Evolutionary conservation across 2,113 vertebrate species (phyloP).

Genomic region (Toxostoma redivivum): DNA sequence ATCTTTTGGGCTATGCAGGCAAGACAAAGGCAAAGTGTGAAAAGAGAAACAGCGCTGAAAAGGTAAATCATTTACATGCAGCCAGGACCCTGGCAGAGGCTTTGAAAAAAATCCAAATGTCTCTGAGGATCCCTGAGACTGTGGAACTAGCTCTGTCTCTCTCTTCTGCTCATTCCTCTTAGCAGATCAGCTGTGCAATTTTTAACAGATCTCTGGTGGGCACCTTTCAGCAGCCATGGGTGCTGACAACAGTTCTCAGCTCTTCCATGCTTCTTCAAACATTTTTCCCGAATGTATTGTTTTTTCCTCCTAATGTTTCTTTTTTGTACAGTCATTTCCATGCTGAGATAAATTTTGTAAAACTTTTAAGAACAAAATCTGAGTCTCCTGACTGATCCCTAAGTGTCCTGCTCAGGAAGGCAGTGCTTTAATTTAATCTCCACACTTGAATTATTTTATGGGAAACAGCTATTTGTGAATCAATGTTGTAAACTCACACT

Average conservation of each 20-base stretch:
- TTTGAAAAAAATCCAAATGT: background rate
- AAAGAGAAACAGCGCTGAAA: background rate
- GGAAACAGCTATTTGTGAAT: background rate
- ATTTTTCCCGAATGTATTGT: background rate
- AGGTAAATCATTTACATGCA: background rate
- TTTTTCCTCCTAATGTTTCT: background rate
- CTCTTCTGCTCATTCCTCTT: background rate
- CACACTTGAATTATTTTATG: background rate
- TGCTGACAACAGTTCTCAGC: background rate
- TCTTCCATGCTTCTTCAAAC: background rate
- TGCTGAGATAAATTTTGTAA: background rate
- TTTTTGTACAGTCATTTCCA: background rate
- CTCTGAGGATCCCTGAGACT: background rate
- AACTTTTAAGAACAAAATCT: background rate
- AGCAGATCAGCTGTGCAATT: background rate
- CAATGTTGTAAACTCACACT: background rate
- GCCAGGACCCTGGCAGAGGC: background rate
- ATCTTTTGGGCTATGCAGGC: background rate
- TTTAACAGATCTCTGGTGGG: background rate
- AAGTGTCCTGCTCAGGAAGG: background rate
- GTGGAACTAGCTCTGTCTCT: background rate
- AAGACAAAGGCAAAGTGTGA: background rate
- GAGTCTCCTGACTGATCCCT: background rate
- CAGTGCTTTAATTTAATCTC: background rate
- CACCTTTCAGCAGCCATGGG: rapidly evolving